Percentiles rank a stretch among this genome's conserved stretches.
Evolutionary conservation across 2,888 invertebrate species (phyloP).

Genomic region (Apamea crenata): DNA sequence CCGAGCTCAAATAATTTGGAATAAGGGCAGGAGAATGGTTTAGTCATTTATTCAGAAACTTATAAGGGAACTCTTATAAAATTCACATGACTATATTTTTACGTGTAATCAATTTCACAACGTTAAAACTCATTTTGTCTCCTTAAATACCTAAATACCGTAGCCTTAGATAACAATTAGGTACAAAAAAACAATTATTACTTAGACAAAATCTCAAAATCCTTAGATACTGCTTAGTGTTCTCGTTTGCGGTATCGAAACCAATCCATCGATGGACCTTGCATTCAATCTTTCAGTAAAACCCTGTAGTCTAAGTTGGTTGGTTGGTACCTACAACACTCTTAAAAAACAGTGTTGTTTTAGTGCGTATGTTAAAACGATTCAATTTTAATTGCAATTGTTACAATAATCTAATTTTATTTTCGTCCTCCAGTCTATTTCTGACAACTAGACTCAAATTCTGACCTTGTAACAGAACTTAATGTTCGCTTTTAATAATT

Average conservation of each 20-base stretch:
- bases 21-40: neutral
- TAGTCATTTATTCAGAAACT: neutral
- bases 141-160: neutral
- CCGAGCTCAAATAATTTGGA: neutral
- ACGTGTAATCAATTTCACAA: neutral
- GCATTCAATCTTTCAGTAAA: neutral
- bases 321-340: no score
- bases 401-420: neutral
- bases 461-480: slow-evolving; percentile 19
- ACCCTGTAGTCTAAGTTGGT: neutral
- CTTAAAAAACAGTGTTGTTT: neutral
- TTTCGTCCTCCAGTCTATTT: slow-evolving; percentile 7
- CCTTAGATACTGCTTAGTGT: neutral
- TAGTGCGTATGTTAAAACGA: no score
- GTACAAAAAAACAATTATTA: neutral
- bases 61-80: neutral
- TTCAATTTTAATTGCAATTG: neutral
- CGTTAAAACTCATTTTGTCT: neutral
- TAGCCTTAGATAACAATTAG: neutral
- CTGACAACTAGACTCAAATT: neutral
- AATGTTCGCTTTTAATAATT: slow-evolving; percentile 27
- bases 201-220: neutral
- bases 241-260: neutral
- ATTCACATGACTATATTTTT: neutral
- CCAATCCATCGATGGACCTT: neutral